A percentile compares a stretch with the other conserved stretches of the same genome.
Evolutionary conservation across 2,888 invertebrate species (phyloP).

Genomic region (Thecocarcelia acutangulata): DNA sequence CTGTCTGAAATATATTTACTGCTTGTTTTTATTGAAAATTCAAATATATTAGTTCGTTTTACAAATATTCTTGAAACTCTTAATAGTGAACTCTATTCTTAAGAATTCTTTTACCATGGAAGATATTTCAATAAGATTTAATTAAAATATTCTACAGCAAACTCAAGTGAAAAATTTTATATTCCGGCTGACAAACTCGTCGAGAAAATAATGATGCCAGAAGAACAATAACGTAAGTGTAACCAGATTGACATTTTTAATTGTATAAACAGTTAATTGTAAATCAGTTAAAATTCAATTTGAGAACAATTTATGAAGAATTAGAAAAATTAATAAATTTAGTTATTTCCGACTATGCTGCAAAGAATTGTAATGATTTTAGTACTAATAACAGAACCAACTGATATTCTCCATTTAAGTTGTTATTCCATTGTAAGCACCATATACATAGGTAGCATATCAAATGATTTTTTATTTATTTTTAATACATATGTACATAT

Average conservation of each 20-base stretch:
- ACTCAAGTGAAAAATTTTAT: constrained; percentile 18
- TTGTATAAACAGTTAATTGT: background rate
- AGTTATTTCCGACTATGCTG: too few species aligned
- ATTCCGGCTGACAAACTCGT: constrained; percentile 49
- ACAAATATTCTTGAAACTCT: background rate
- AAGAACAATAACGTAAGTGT: background rate
- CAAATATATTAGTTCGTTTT: background rate
- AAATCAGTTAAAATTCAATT: too few species aligned
- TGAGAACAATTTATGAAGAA: too few species aligned
- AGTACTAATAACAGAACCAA: too few species aligned
- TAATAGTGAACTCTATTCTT: background rate
- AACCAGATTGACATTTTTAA: background rate
- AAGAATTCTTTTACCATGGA: constrained; percentile 12
- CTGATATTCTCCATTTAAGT: too few species aligned
- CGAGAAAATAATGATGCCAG: constrained; percentile 42
- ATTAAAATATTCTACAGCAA: constrained; percentile 34
- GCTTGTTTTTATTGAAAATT: background rate
- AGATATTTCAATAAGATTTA: constrained; percentile 20
- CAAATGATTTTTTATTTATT: too few species aligned
- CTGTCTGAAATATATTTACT: background rate
- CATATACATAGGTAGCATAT: too few species aligned
- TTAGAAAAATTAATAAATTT: too few species aligned
- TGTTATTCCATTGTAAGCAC: too few species aligned
- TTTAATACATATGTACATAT: too few species aligned
- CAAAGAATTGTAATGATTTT: too few species aligned